A percentile compares a stretch with the other conserved stretches of the same genome.
phyloP scores from a whole-genome alignment of 2,797 vertebrate species.

The Chrosomus eos region DNA sequence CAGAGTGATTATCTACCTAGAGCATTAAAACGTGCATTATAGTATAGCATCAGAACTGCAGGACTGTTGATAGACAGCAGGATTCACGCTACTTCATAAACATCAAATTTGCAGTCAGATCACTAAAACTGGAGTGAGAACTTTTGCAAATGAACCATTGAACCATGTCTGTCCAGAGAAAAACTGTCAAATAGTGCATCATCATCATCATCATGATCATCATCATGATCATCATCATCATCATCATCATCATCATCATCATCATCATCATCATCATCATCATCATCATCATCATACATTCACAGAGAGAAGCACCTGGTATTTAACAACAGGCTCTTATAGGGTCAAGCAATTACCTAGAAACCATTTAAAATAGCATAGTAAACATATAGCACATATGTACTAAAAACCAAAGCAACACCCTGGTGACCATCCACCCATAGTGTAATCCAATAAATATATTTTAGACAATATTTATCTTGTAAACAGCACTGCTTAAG shows the following conservation, averaged over 20 bases:
- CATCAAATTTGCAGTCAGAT: not conserved
- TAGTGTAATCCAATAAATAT: no score
- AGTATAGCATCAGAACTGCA: not conserved
- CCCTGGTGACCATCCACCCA: no score
- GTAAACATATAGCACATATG: not conserved
- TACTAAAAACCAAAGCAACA: not conserved
- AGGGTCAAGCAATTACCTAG: not conserved
- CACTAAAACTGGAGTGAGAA: not conserved
- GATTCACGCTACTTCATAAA: slow-evolving; percentile 21
- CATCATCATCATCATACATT: not conserved
- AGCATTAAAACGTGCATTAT: slow-evolving; percentile 22
- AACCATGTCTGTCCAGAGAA: not conserved
- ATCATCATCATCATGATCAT: no score
- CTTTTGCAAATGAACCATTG: not conserved
- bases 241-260: not conserved
- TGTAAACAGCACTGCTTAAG: no score
- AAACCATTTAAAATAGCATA: not conserved
- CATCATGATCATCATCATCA: not conserved
- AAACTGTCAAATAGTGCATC: not conserved
- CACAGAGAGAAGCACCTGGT: not conserved
- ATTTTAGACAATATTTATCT: no score
- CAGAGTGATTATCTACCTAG: slow-evolving; percentile 39
- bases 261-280: no score
- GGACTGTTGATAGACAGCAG: slow-evolving; percentile 2
- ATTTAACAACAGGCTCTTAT: not conserved